Conservation (phyloP, 2,797 vertebrate species). For the Spinus olivaceus region DNA sequence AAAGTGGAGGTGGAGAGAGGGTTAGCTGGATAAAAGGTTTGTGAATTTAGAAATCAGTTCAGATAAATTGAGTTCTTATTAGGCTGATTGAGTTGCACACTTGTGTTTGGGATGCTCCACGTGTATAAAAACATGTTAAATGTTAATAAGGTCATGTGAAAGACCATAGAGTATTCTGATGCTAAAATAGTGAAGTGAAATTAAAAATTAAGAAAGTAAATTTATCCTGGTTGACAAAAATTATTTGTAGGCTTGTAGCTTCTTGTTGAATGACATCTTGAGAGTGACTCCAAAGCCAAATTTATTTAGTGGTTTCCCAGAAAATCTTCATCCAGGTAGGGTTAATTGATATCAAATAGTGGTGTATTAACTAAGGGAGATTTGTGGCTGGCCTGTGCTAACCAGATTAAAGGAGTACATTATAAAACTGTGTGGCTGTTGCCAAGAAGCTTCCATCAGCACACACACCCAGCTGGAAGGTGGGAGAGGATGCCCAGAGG, state of each 20-base stretch:
- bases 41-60: neutral
- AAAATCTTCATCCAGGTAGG: neutral
- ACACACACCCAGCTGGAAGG: neutral
- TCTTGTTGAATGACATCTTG: neutral
- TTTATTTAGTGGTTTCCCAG: neutral
- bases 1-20: neutral
- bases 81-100: neutral
- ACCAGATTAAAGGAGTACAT: no score
- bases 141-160: neutral
- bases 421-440: neutral
- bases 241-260: neutral
- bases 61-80: neutral
- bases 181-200: neutral
- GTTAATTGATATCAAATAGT: neutral
- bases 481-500: neutral
- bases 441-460: neutral
- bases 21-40: neutral
- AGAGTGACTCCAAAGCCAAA: neutral
- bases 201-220: neutral
- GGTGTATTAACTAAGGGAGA: neutral
- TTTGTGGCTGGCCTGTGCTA: neutral
- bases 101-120: neutral
- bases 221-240: neutral
- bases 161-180: neutral
- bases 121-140: neutral